Percentiles rank a stretch among this genome's conserved stretches.
These are phyloP conservation scores for Eucera pruinosa DNA, from an alignment of 2,888 invertebrate genomes.

Conservation along the genomic window DNA sequence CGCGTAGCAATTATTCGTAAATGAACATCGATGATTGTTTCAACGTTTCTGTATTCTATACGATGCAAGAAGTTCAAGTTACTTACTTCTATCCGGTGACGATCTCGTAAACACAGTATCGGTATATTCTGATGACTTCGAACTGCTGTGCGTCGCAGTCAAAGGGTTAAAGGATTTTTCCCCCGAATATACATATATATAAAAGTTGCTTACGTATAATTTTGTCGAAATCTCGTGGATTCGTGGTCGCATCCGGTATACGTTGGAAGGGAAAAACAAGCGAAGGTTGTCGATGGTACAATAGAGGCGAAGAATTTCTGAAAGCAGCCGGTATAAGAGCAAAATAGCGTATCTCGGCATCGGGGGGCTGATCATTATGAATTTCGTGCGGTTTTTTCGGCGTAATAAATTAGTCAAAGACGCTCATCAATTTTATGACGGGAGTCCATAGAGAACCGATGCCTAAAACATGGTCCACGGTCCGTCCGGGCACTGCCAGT, in stretches of 20 bases:
- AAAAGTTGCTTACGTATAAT: neutral
- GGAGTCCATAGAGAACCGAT: conserved; percentile 74
- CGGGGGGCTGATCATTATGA: conserved; percentile 76
- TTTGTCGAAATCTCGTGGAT: no score
- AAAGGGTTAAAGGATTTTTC: no score
- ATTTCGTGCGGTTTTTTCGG: conserved; percentile 79
- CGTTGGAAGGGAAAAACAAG: neutral
- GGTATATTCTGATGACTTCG: no score
- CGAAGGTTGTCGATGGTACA: neutral
- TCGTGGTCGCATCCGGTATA: neutral
- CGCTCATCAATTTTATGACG: conserved; percentile 83
- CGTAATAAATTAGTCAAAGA: conserved; percentile 83
- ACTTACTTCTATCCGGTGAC: no score
- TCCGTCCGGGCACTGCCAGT: conserved; percentile 67
- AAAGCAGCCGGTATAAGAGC: conserved; percentile 41
- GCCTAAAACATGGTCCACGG: conserved; percentile 67
- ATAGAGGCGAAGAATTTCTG: conserved; percentile 8
- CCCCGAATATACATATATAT: neutral
- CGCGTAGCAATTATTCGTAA: no score
- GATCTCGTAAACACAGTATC: no score
- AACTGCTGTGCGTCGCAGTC: no score
- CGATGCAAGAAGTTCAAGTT: no score
- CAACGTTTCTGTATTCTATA: no score
- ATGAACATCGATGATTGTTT: no score
- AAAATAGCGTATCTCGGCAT: conserved; percentile 37